Evolutionary conservation across 2,797 vertebrate species (phyloP).

Genomic region (Lophotriccus pileatus): DNA sequence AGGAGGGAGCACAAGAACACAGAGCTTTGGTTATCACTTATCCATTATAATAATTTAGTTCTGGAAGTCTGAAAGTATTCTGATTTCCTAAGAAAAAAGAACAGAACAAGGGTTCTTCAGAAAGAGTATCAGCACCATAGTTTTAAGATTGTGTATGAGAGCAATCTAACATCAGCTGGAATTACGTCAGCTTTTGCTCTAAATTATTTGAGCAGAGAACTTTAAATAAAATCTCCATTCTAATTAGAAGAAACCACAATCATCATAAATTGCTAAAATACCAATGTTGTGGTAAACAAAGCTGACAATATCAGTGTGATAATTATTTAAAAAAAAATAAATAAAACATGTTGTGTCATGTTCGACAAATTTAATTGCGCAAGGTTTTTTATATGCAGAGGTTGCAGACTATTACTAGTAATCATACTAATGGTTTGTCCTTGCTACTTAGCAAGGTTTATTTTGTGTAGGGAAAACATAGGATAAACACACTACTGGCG

Average conservation of each 20-base stretch:
- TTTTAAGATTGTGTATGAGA: not conserved
- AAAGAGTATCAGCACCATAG: not conserved
- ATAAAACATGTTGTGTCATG: slow-evolving; percentile 1
- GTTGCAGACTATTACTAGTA: not conserved
- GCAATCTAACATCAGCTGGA: not conserved
- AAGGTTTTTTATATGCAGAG: not conserved
- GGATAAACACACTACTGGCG: not conserved
- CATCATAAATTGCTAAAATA: not conserved
- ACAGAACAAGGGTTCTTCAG: fast-evolving
- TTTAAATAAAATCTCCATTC: not conserved
- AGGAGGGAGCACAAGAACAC: not conserved
- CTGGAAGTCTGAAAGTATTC: not conserved
- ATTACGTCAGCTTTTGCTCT: not conserved
- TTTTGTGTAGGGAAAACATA: not conserved
- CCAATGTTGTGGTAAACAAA: slow-evolving; percentile 38
- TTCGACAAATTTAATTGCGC: not conserved
- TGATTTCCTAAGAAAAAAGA: not conserved
- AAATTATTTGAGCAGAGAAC: not conserved
- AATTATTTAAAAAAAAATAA: slow-evolving; percentile 19
- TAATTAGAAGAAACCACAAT: slow-evolving; percentile 10
- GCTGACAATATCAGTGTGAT: not conserved
- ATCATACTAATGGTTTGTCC: slow-evolving; percentile 22
- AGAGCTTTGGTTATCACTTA: not conserved
- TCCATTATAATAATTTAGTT: fast-evolving
- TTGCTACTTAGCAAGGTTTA: not conserved